These are phyloP conservation scores for Pteronotus mesoamericanus DNA, from an alignment of 2,797 vertebrate genomes.

Conservation along the genomic window DNA sequence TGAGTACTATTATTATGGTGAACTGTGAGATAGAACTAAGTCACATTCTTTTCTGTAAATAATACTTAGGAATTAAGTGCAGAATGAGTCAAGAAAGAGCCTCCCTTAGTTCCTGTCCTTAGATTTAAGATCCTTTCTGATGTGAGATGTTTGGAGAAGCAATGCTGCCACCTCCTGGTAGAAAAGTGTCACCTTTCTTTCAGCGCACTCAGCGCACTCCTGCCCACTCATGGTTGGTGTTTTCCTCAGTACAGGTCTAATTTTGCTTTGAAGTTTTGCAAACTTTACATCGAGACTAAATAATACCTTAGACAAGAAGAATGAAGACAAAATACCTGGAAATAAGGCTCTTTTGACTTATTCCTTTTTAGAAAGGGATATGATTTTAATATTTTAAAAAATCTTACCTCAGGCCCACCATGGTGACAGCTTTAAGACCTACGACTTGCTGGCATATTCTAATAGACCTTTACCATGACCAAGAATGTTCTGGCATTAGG, in stretches of 20 bases:
- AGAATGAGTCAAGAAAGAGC: neutral
- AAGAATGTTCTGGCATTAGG: neutral
- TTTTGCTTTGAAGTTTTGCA: constrained; percentile 6
- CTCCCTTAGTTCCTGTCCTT: neutral
- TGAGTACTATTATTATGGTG: neutral
- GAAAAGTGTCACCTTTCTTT: neutral
- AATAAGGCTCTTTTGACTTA: neutral
- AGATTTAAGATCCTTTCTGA: neutral
- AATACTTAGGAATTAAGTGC: neutral
- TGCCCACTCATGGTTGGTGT: neutral
- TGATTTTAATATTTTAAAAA: constrained; percentile 1
- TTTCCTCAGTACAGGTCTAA: neutral
- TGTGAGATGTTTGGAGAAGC: constrained; percentile 24
- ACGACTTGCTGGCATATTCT: neutral
- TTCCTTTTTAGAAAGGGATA: neutral
- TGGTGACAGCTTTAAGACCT: neutral
- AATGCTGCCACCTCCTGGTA: constrained; percentile 66
- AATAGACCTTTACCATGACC: neutral
- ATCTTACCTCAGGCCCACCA: neutral
- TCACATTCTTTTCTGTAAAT: neutral
- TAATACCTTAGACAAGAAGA: neutral
- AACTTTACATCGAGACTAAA: constrained; percentile 13
- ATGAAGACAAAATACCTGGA: neutral
- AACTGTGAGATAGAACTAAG: neutral
- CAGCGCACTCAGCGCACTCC: rapidly evolving